Base-by-base conservation (phyloP, 2,888 invertebrate genomes). In the Willowsia nigromaculata region DNA sequence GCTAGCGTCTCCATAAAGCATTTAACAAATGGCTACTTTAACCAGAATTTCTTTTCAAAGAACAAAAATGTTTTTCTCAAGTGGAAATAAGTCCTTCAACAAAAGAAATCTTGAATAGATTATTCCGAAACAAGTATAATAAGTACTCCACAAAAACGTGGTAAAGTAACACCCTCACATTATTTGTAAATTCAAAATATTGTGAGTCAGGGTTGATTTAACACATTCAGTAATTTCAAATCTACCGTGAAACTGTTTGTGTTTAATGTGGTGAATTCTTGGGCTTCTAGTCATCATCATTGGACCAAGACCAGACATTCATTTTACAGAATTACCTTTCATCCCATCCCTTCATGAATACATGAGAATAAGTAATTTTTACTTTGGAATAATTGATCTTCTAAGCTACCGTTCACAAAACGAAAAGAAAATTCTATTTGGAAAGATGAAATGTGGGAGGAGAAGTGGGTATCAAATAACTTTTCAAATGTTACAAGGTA, bases 151-250 rank as follows among this genome's bases (percentile, higher is more conserved):
- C 40, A 40, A 43, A 81, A 81, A 78, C n/a, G 53, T n/a, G 22
- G 85, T 53, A 78, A 71, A 85, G 85, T 78, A 62, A 85, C 85
- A 85, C 85, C 85, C 76, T 62, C 85, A 40, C 85, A 37, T 85
- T 85, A 78, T 85, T 47, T 78, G 62, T 65, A 71, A 85, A 27
- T 18, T 76, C 85, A 85, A 85, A 85, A 85, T 85, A 85, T 85
- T 85, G 47, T 85, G 85, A 85, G 78, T 74, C 33, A 15, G 47
- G 76, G 62, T 59, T 43, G 27, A 4, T 13, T 37, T 40, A 33
- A 25, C 71, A 62, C 65, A 47, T 80, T 80, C 22, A 80, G 30
- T 27, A 47, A 85, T 76, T 43, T 47, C 43, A 59, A 59, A 62
- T 85, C 76, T 18, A 30, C 47, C 85, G 78, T 85, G 43, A 78